These are phyloP conservation scores for Lobophora halterata DNA, from an alignment of 2,888 invertebrate species.

Conservation along the genomic window DNA sequence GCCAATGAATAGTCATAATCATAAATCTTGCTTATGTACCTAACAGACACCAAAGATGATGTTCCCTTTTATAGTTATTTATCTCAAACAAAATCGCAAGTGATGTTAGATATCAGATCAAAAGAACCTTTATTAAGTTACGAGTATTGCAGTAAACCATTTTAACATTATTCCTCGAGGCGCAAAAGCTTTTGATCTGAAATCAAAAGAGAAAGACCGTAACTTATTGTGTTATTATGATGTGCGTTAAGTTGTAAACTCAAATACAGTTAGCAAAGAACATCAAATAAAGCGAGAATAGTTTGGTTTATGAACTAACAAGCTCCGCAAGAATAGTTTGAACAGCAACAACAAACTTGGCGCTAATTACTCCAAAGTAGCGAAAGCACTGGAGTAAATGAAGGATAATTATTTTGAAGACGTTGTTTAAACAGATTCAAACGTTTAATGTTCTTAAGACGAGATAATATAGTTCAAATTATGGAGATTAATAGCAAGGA, in stretches of 20 bases:
- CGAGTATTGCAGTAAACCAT: no score
- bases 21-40: no score
- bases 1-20: no score
- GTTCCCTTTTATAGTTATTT: no score
- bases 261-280: conserved; percentile 30
- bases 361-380: no score
- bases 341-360: not conserved
- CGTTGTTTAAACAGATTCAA: not conserved
- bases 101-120: no score
- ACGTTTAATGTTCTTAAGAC: not conserved
- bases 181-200: conserved; percentile 13
- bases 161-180: not conserved
- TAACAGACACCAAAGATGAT: no score
- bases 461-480: not conserved
- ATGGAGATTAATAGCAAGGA: not conserved
- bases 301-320: conserved; percentile 8
- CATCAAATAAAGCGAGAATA: conserved; percentile 24
- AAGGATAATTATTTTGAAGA: not conserved
- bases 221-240: conserved; percentile 13
- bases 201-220: conserved; percentile 14
- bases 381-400: not conserved
- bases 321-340: no score
- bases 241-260: conserved; percentile 14
- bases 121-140: no score
- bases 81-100: no score